Evolutionary conservation across 2,888 invertebrate genomes (phyloP).

Genomic region (Petrophora chlorosata): DNA sequence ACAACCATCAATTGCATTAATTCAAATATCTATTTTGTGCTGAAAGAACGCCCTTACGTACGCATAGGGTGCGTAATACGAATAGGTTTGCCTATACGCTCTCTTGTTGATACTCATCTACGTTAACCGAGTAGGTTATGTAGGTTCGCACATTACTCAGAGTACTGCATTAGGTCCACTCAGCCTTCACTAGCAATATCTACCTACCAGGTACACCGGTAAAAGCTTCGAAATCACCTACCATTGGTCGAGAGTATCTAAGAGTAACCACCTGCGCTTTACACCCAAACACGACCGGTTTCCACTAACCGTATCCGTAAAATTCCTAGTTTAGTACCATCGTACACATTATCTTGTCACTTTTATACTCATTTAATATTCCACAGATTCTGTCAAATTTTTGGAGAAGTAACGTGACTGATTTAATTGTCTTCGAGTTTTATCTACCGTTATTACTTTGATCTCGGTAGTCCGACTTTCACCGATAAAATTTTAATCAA

Average conservation of each 20-base stretch:
- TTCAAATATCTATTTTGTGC: no score
- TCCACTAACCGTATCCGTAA: slow-evolving; percentile 28
- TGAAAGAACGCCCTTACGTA: no score
- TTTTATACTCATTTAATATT: slow-evolving; percentile 37
- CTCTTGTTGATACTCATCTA: not conserved
- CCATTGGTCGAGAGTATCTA: slow-evolving; percentile 26
- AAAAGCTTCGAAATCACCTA: slow-evolving; percentile 33
- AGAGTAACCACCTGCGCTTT: slow-evolving; percentile 32
- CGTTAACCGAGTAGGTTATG: not conserved
- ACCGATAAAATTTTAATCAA: slow-evolving; percentile 23
- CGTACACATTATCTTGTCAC: slow-evolving; percentile 31
- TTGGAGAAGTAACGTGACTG: slow-evolving; percentile 14
- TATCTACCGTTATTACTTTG: slow-evolving; percentile 16
- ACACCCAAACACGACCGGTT: slow-evolving; percentile 28
- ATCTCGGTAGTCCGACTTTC: slow-evolving; percentile 22
- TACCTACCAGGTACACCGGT: slow-evolving; percentile 22
- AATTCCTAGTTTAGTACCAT: slow-evolving; percentile 30
- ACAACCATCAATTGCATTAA: no score
- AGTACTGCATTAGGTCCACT: slow-evolving; percentile 3
- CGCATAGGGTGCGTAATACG: no score
- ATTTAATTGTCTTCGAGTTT: slow-evolving; percentile 27
- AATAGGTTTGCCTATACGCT: not conserved
- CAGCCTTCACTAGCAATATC: slow-evolving; percentile 15
- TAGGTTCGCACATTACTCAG: not conserved
- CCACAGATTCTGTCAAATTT: slow-evolving; percentile 29